phyloP scores from a whole-genome alignment of 2,888 invertebrate species.

The Pterostichus madidus region DNA sequence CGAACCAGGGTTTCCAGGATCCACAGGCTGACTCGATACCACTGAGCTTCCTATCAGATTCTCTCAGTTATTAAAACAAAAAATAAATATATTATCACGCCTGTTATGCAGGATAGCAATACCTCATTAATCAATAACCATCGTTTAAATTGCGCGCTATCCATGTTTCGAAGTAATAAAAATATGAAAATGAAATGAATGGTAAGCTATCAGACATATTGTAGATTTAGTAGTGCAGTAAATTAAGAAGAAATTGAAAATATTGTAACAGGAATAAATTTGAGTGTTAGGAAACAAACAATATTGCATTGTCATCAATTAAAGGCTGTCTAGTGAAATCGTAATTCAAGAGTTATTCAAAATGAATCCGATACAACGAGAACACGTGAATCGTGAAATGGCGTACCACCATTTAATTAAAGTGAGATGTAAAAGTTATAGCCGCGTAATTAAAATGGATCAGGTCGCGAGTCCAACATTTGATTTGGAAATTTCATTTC shows the following conservation, averaged over 20 bases:
- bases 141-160: no score
- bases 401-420: constrained; percentile 49
- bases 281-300: constrained; percentile 17
- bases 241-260: constrained; percentile 11
- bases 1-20: no score
- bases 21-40: no score
- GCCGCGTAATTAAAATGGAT: constrained; percentile 58
- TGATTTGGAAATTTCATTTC: constrained; percentile 58
- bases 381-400: constrained; percentile 3
- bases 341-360: constrained; percentile 48
- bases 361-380: constrained; percentile 29
- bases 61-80: no score
- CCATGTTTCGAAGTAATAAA: no score
- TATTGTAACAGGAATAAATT: constrained; percentile 9
- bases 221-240: background rate
- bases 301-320: constrained; percentile 5
- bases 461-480: constrained; percentile 18
- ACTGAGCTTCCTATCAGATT: no score
- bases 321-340: constrained; percentile 3
- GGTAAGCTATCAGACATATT: no score
- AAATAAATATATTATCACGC: no score
- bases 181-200: no score
- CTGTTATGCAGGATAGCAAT: no score
- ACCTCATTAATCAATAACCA: no score
- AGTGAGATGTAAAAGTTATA: constrained; percentile 53